Base-by-base conservation (phyloP, 2,888 invertebrate species). In the Eutolmus rufibarbis region DNA sequence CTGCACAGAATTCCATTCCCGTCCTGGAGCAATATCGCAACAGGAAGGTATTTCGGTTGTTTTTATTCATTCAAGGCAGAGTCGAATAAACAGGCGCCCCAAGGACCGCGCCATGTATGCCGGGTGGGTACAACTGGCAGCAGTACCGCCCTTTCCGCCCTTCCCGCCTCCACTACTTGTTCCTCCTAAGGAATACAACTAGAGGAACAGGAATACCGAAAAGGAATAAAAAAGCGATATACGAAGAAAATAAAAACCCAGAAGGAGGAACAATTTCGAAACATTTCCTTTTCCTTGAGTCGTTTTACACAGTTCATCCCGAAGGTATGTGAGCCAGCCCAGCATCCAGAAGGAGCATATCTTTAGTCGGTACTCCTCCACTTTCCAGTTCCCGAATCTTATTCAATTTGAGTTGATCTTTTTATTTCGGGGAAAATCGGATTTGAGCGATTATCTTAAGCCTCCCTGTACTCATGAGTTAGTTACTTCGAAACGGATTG, bases 371-470 rank as follows among this genome's bases (percentile, higher is more conserved):
- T 19, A 31, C 57, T 76, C 76, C 82, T n/a, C 66, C 23, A 66
- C 46, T 86, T 86, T 86, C 78, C 86, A 86, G 78, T 86, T 86
- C 57, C 78, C 57, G 57, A 86, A 86, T 86, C 77, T 88, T 88
- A 87, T 88, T 88, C 88, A 88, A 88, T 88, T 88, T 87, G 66
- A 87, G 86, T 87, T 88, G 88, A 88, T 88, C 88, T 88, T 87
- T 88, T 88, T 88, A 88, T 88, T 88, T 87, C 82, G 43, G 77
- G 66, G 66, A 23, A 88, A 88, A 88, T 88, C 87, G 88, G 88
- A 88, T 88, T 88, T 87, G 79, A 86, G 88, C 86, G 88, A 88
- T 88, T 88, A 88, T 88, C 87, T 87, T 88, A 88, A 88, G 87
- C 76, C 87, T 84, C 74, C 74, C 87, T 87, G 79, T 86, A 57